Base-by-base conservation (phyloP, 2,888 invertebrate genomes). In the Mellilla xanthometata region DNA sequence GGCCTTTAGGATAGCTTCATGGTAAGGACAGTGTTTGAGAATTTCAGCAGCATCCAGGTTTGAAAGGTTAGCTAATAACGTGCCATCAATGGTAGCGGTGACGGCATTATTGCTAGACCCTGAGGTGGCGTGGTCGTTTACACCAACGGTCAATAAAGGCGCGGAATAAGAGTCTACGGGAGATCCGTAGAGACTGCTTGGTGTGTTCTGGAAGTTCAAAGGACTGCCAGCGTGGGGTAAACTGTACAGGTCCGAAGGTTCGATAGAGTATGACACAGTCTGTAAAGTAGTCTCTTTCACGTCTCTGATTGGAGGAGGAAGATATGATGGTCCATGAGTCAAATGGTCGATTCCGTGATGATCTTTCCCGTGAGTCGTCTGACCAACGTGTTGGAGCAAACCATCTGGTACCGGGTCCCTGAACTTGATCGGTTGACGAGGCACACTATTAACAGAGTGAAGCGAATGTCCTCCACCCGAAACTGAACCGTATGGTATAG, bases 351-450 rank as follows among this genome's bases (percentile, higher is more conserved):
- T 76, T 0, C 91, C 91, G 48, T 91, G 91, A 10, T 84, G 76
- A 63, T 94, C 93, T 56, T 93, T 91, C 10, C 93, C 92, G 33
- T 91, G 91, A 0, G 92, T 92, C 0, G 91, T 86, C 36, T 93
- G 91, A 0, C 91, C 94, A 51, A 93, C 92, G 36, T 91, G 93
- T 55, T 93, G 91, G 2, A 95, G 80, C 2, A 95, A 76, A 0
- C 94, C 94, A 35, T 91, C 88, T 0, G 95, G 95, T 0, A 95
- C 93, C 0, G 94, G 92, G n/a, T 94, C 93, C 31, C 94, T 90
- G 73, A 94, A 95, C 54, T 93, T 91, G 3, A 95, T 91, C 0
- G 95, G 95, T 22, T 90, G 90, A 63, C 87, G 89, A 0, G 93
- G 92, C 0, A 72, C 71, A 33, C 70, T 78, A 1, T 85, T 81